Conservation (phyloP, 2,888 invertebrate genomes). For the Drosophila cognata region DNA sequence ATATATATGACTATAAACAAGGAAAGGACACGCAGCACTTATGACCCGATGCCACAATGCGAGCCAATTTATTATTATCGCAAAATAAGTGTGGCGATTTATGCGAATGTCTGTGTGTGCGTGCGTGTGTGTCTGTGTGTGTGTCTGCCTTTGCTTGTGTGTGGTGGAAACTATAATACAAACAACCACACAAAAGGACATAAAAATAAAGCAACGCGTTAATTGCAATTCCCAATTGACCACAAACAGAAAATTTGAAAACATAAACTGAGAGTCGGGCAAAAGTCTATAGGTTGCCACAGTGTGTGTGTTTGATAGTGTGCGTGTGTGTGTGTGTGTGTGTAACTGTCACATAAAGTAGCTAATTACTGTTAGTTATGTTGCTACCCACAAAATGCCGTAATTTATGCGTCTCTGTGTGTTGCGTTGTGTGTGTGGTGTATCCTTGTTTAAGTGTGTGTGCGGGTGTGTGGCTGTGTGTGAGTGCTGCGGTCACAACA, state of each 20-base stretch:
- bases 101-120: slow-evolving; percentile 1
- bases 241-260: slow-evolving; percentile 61
- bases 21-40: slow-evolving; percentile 15
- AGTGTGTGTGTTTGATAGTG: slow-evolving; percentile 7
- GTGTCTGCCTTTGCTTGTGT: not conserved
- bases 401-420: slow-evolving; percentile 62
- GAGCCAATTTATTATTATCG: slow-evolving; percentile 57
- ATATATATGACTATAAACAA: slow-evolving; percentile 3
- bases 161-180: slow-evolving; percentile 38
- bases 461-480: slow-evolving; percentile 19
- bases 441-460: slow-evolving; percentile 1
- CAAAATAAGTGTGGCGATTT: slow-evolving; percentile 49
- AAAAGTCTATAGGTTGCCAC: slow-evolving; percentile 13
- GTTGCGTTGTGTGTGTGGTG: slow-evolving; percentile 39
- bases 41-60: slow-evolving; percentile 23
- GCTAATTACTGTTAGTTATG: slow-evolving; percentile 80
- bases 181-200: slow-evolving; percentile 44
- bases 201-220: slow-evolving; percentile 74
- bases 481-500: slow-evolving; percentile 47
- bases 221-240: slow-evolving; percentile 78
- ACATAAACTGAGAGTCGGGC: slow-evolving; percentile 52
- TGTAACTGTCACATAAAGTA: slow-evolving; percentile 71
- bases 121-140: slow-evolving; percentile 1
- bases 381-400: slow-evolving; percentile 69
- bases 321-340: slow-evolving; percentile 20